Base-by-base conservation (phyloP, 2,888 invertebrate genomes). In the Lasioglossum leucozonium region DNA sequence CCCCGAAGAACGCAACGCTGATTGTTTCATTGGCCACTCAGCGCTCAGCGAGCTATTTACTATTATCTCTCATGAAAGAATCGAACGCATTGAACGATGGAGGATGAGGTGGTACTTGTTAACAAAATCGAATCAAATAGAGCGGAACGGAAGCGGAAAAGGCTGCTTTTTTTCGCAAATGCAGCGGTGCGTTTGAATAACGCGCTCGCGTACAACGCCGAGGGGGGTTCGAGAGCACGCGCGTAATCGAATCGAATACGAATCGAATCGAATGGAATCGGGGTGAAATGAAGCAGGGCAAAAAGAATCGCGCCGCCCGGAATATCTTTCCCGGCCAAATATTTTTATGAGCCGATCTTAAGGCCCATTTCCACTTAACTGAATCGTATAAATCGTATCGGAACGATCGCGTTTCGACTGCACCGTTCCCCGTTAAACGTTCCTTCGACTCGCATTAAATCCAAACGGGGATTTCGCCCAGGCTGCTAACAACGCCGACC, bases 241-340 rank as follows among this genome's bases (percentile, higher is more conserved):
- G 69, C 55, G 72, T 69, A 79, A 82, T 79, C 58, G 58, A 82
- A 77, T 77, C 44, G 83, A 82, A 82, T 47, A 22, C 47, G 47
- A 47, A 8, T 44, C 44, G 44, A 44, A 51, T n/a, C 55, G 55
- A n/a, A 22, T 77, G n/a, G 80, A 75, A 83, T 81, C 76, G 40
- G 13, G 34, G 69, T 42, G 84, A 84, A 82, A 82, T 77, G 83
- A 82, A 44, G 42, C 77, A 77, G 16, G 26, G 16, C 22, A 71
- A 71, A 82, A 71, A 62, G 72, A 62, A 77, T 73, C 65, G 81
- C 22, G 16, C 34, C 13, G 37, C 40, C 10, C 55, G 22, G 77
- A 74, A 51, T 77, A 62, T 82, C 47, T 67, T 62, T 22, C 22
- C 18, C 30, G 40, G 37, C 22, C 69, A 71, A 74, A 84, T 82